These are phyloP conservation scores for Eucidaris tribuloides DNA, from an alignment of 35 echinoderm and acorn worm genomes.

Conservation along the genomic window DNA sequence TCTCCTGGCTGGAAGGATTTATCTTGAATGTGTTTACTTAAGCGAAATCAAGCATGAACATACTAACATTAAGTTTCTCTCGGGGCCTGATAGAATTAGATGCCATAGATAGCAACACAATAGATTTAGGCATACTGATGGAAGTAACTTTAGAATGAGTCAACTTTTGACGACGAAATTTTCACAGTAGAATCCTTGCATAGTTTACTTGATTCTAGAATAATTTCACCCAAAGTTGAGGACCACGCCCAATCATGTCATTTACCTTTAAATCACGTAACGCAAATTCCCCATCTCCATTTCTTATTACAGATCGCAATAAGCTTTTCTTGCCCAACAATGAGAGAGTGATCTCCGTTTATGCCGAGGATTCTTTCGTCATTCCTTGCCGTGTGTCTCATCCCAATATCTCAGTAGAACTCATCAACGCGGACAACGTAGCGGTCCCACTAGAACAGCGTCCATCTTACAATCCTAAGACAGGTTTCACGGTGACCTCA, in stretches of 20 bases:
- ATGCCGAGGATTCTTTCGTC: not conserved
- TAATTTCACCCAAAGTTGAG: not conserved
- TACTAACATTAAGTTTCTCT: no score
- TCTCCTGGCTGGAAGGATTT: no score
- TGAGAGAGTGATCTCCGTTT: not conserved
- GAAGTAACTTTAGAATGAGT: not conserved
- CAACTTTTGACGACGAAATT: not conserved
- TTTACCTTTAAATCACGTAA: not conserved
- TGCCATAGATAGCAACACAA: no score
- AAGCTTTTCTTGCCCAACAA: slow-evolving; percentile 8
- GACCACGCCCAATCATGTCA: no score
- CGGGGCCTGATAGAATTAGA: no score
- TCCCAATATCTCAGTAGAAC: not conserved
- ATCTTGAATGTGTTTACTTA: no score
- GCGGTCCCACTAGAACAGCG: not conserved
- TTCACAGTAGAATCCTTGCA: not conserved
- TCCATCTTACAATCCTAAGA: not conserved
- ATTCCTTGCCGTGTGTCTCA: not conserved
- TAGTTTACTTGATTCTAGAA: not conserved
- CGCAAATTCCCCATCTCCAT: no score
- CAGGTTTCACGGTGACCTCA: not conserved
- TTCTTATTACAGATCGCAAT: not conserved
- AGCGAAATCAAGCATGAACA: no score
- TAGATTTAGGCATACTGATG: not conserved
- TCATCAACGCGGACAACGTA: not conserved